phyloP scores from a whole-genome alignment of 2,888 invertebrate species.

The Eurytoma adleriae region DNA sequence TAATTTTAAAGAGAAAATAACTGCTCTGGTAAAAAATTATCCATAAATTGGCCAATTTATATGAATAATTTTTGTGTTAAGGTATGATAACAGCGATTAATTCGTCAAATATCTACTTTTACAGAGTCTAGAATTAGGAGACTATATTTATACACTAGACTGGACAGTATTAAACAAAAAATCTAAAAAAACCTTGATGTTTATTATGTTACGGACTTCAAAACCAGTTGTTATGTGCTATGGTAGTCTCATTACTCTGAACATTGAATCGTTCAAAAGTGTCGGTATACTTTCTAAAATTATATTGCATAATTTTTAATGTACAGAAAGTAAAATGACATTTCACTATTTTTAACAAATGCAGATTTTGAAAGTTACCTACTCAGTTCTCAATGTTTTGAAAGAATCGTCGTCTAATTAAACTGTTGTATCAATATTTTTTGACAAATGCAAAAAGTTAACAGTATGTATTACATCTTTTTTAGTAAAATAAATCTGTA shows the following conservation, averaged over 20 bases:
- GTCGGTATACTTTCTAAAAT: neutral
- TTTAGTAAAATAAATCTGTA: no score
- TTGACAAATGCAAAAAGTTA: no score
- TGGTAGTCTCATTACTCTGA: slow-evolving; percentile 6
- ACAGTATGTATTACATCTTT: no score
- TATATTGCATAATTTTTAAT: neutral
- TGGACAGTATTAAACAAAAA: slow-evolving; percentile 11
- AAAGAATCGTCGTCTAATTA: neutral
- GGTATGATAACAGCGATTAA: no score
- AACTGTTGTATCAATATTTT: no score
- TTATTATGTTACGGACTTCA: slow-evolving; percentile 23
- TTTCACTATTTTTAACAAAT: no score
- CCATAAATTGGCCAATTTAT: no score
- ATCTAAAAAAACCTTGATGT: slow-evolving; percentile 2
- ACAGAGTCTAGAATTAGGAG: neutral
- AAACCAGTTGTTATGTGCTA: slow-evolving; percentile 2
- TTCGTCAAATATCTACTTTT: no score
- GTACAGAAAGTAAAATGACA: no score
- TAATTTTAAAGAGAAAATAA: neutral
- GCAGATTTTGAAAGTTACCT: slow-evolving; percentile 31
- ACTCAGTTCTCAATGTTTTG: slow-evolving; percentile 26
- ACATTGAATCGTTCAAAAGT: slow-evolving; percentile 27
- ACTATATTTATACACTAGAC: neutral
- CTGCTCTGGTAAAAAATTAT: no score
- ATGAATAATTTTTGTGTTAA: no score